Evolutionary conservation across 2,113 vertebrate genomes (phyloP), one percentile per base, ranked within the genome.

Genomic region (Hymenochirus boettgeri): DNA sequence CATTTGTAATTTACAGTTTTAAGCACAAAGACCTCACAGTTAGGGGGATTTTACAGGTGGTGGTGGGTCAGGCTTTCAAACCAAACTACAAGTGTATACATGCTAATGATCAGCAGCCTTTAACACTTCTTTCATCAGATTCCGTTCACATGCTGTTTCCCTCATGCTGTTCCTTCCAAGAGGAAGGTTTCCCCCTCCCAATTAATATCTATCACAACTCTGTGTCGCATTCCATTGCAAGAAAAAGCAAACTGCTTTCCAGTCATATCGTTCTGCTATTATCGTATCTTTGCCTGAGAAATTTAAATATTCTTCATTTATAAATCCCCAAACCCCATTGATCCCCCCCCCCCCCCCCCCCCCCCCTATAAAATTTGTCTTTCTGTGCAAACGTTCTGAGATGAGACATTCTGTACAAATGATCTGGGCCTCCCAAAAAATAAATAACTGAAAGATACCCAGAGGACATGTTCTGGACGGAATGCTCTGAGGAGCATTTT

Each of bases 1-100:
- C 65, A 82, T 83, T 76, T 77, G 79, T 83, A 82, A 83, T 82
- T 79, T 77, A 82, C 17, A 42, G 61, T 79, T 72, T 75, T 69
- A 82, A 76, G 72, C 70, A 79, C 69, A 70, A 69, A 57, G 71
- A 70, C 74, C 72, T 76, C 75, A 63, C 71, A 76, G 71, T 60
- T 33, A 62, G 77, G 75, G 73, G n/a, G 70, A 55, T 75, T 77
- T 80, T 73, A 70, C 72, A 82, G 79, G 75, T 69, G 48, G 31
- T 73, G 70, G 70, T 70, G 59, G 78, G 76, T 81, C 76, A 79
- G 63, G 61, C 70, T 79, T 73, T 62, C 76, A 76, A 71, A 62
- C 57, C 74, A 37, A 79, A 75, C 66, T 67, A 77, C 63, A 67
- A 63, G 48, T 62, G 74, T 76, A 71, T 75, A 77, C 74, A 31